Evolutionary conservation across 2,888 invertebrate species (phyloP).

Genomic region (Orthosia incerta): DNA sequence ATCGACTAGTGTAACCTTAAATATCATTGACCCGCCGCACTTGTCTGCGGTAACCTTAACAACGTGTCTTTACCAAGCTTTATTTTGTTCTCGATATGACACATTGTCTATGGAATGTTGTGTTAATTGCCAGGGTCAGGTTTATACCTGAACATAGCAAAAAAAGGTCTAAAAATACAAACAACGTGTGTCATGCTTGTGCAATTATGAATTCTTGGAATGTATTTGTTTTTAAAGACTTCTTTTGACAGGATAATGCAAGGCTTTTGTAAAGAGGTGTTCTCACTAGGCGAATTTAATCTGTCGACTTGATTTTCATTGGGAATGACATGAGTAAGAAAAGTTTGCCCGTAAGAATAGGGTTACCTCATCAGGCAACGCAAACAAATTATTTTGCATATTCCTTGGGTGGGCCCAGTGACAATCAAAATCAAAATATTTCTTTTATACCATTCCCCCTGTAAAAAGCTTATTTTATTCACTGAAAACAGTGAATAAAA

Average conservation of each 20-base stretch:
- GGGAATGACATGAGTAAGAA: not conserved
- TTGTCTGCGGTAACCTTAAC: not conserved
- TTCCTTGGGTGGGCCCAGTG: too few species aligned
- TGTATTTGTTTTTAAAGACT: not conserved
- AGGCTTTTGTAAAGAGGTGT: not conserved
- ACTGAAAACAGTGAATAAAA: too few species aligned
- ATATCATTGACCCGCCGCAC: not conserved
- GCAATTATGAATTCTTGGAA: conserved; percentile 3
- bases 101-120: conserved; percentile 20
- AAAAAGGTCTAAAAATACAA: conserved; percentile 3
- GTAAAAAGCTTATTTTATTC: too few species aligned
- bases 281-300: conserved; percentile 4
- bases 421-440: too few species aligned
- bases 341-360: too few species aligned
- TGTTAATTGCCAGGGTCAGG: conserved; percentile 10
- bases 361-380: too few species aligned
- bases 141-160: conserved; percentile 23
- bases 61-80: not conserved
- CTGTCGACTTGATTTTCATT: not conserved
- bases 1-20: too few species aligned
- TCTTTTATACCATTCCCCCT: too few species aligned
- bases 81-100: conserved; percentile 1
- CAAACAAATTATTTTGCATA: too few species aligned
- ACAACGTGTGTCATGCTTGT: not conserved
- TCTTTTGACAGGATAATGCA: not conserved